Conservation (phyloP, 2,797 vertebrate genomes). For the Sebastolobus altivelis region DNA sequence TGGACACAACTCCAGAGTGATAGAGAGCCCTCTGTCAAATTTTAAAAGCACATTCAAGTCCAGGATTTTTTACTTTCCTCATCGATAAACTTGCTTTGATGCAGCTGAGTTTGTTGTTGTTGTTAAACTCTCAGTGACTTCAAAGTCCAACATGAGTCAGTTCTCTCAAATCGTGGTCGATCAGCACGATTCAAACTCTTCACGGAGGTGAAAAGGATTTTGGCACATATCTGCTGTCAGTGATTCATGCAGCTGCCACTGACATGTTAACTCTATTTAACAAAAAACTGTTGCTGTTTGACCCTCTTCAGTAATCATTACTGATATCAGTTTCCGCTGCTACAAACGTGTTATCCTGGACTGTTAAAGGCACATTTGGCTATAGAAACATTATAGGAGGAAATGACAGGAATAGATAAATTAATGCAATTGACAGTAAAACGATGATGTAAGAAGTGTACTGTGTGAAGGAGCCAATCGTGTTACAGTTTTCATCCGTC, state of each 20-base stretch:
- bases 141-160: conserved; percentile 33
- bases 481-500: background rate
- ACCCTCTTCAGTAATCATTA: conserved; percentile 16
- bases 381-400: background rate
- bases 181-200: conserved; percentile 35
- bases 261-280: conserved; percentile 1
- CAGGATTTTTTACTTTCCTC: conserved; percentile 66
- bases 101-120: background rate
- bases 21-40: conserved; percentile 85
- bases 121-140: conserved; percentile 17
- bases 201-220: conserved; percentile 29
- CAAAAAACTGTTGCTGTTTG: conserved; percentile 27
- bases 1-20: conserved; percentile 71
- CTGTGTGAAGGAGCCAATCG: background rate
- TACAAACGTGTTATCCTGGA: conserved; percentile 67
- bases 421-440: background rate
- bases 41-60: conserved; percentile 81
- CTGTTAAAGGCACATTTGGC: conserved; percentile 77
- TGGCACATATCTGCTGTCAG: conserved; percentile 31
- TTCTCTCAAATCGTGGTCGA: conserved; percentile 20
- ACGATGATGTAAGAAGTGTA: background rate
- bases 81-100: conserved; percentile 13
- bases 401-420: conserved; percentile 21
- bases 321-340: background rate
- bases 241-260: conserved; percentile 28